phyloP scores from a whole-genome alignment of 2,797 vertebrate species.

The Aplochiton taeniatus region DNA sequence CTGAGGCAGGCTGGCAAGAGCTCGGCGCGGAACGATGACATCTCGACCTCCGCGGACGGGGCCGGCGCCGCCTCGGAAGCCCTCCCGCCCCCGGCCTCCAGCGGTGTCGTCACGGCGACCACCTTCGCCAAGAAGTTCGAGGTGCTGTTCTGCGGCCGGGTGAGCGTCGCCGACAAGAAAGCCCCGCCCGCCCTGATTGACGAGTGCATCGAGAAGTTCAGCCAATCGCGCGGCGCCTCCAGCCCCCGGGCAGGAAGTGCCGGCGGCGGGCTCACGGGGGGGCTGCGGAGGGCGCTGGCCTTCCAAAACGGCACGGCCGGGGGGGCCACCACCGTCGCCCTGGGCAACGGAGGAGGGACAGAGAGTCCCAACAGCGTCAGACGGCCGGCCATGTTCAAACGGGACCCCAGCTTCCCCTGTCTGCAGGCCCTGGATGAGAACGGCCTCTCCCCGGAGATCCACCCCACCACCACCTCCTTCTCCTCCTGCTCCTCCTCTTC shows the following conservation, averaged over 20 bases:
- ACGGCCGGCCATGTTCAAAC: conserved; percentile 78
- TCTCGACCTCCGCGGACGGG: conserved; percentile 66
- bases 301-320: conserved; percentile 70
- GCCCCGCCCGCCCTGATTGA: conserved; percentile 94
- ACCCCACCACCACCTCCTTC: conserved; percentile 72
- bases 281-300: conserved; percentile 72
- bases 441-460: conserved; percentile 83
- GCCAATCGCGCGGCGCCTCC: conserved; percentile 64
- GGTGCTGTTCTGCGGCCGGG: conserved; percentile 92
- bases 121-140: conserved; percentile 94
- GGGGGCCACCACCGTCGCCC: conserved; percentile 38
- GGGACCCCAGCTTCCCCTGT: conserved; percentile 80
- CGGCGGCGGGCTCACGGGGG: conserved; percentile 46
- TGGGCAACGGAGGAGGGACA: conserved; percentile 42
- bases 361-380: conserved; percentile 49
- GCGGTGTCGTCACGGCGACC: conserved; percentile 74
- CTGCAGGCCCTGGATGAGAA: conserved; percentile 85
- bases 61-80: conserved; percentile 56
- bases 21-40: conserved; percentile 85
- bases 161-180: conserved; percentile 92
- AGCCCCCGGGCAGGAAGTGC: conserved; percentile 34
- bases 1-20: conserved; percentile 94
- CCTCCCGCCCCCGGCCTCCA: conserved; percentile 34
- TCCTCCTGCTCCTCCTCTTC: too few species aligned
- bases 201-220: conserved; percentile 97